phyloP scores from a whole-genome alignment of 2,797 vertebrate genomes.

The Ispidina picta region DNA sequence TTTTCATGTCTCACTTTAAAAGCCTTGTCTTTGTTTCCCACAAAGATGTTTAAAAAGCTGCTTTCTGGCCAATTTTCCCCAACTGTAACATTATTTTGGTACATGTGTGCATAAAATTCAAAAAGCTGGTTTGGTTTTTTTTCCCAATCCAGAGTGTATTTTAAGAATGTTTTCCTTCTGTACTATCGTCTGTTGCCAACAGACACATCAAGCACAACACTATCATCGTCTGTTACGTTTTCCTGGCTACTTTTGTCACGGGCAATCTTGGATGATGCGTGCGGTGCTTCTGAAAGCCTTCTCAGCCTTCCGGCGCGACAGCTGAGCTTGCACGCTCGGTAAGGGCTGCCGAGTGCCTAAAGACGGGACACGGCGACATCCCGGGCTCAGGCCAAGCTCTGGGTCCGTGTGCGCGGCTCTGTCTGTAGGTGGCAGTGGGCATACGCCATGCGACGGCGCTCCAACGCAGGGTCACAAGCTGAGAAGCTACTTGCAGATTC shows the following conservation, averaged over 20 bases:
- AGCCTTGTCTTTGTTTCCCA: not conserved
- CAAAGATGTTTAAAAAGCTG: not conserved
- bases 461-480: not conserved
- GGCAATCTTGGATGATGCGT: not conserved
- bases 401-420: not conserved
- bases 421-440: constrained; percentile 62
- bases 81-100: fast-evolving
- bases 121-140: not conserved
- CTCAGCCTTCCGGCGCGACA: not conserved
- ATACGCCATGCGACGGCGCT: not conserved
- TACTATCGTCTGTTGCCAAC: not conserved
- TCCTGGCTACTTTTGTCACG: not conserved
- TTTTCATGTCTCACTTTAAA: not conserved
- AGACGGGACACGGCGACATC: not conserved
- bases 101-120: fast-evolving
- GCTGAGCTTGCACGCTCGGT: not conserved
- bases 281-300: not conserved
- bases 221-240: not conserved
- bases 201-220: not conserved
- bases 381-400: not conserved
- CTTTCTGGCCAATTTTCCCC: not conserved
- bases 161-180: not conserved
- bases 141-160: not conserved
- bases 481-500: not conserved
- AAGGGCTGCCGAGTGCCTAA: not conserved